phyloP scores from a whole-genome alignment of 2,888 invertebrate species.

The Amblyjoppa fuscipennis region DNA sequence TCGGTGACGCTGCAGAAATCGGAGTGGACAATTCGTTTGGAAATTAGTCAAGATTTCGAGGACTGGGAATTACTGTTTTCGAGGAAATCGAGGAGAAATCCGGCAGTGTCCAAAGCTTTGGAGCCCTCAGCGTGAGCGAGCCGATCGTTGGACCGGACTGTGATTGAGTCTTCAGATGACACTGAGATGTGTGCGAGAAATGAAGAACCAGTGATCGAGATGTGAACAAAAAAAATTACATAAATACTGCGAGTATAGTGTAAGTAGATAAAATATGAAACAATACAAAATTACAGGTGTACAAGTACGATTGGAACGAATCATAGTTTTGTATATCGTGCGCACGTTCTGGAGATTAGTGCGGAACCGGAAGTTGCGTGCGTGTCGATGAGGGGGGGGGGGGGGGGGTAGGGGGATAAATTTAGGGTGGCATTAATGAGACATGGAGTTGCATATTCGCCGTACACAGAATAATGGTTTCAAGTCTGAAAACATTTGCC shows the following conservation, averaged over 20 bases:
- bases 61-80: too few relatives aligned
- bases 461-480: conserved; percentile 22
- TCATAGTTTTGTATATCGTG: background rate
- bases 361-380: background rate
- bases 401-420: too few relatives aligned
- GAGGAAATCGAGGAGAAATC: too few relatives aligned
- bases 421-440: conserved; percentile 16
- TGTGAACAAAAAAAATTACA: background rate
- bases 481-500: conserved; percentile 53
- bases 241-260: background rate
- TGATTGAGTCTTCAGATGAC: conserved; percentile 19
- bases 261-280: background rate
- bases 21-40: conserved; percentile 48
- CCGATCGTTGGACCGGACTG: too few relatives aligned
- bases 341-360: too few relatives aligned
- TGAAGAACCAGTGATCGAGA: conserved; percentile 43
- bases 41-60: conserved; percentile 47
- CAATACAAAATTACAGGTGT: background rate
- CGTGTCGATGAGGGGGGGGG: too few relatives aligned
- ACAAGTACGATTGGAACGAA: background rate
- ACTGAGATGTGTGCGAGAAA: conserved; percentile 40
- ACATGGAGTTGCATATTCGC: conserved; percentile 43
- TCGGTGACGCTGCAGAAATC: conserved; percentile 21
- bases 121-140: too few relatives aligned
- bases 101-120: too few relatives aligned